Conservation (phyloP, 2,888 invertebrate species). For the Autographa pulchrina region DNA sequence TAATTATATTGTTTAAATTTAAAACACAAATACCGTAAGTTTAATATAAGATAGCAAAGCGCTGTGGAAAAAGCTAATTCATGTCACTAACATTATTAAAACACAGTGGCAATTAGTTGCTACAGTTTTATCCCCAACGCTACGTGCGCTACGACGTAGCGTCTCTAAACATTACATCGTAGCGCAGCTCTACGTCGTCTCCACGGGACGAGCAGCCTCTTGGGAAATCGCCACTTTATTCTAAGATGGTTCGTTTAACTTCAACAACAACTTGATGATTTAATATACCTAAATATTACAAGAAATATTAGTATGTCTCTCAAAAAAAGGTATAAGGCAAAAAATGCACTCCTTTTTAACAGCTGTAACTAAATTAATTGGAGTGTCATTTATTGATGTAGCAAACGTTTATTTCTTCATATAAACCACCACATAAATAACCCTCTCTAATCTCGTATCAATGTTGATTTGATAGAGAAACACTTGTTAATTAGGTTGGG, state of each 20-base stretch:
- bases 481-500: no score
- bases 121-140: not conserved
- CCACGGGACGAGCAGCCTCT: slow-evolving; percentile 6
- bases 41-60: not conserved
- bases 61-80: not conserved
- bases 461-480: no score
- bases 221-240: slow-evolving; percentile 14
- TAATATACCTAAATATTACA: not conserved
- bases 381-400: no score
- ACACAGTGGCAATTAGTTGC: not conserved
- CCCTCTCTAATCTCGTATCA: no score
- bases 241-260: slow-evolving; percentile 1
- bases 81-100: not conserved
- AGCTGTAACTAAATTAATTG: no score
- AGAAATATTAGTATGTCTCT: not conserved
- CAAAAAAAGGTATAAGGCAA: not conserved
- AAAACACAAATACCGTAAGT: not conserved
- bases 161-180: not conserved
- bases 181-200: not conserved
- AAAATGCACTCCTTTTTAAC: no score
- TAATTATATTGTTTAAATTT: no score
- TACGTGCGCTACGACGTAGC: not conserved
- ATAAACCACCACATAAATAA: no score
- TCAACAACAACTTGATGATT: not conserved
- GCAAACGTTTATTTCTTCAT: no score